Conservation (phyloP, 1,140 invertebrate genomes). For the Paramacrobiotus metropolitanus region DNA sequence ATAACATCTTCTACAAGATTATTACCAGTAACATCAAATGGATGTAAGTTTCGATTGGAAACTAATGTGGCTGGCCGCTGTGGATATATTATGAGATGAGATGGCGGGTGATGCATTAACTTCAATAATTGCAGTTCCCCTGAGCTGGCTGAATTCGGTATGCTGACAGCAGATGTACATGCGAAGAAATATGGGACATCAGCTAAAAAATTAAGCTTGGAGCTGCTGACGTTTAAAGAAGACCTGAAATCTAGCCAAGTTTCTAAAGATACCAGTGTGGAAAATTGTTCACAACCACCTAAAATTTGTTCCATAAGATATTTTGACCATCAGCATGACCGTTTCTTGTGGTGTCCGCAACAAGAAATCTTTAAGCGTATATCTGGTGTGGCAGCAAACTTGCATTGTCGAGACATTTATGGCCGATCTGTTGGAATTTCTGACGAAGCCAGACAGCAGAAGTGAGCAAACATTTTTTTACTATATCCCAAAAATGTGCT, state of each 20-base stretch:
- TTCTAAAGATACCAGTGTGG: background rate
- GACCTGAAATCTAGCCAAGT: background rate
- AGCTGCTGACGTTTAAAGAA: background rate
- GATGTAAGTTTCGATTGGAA: background rate
- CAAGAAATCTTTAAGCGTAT: constrained; percentile 14
- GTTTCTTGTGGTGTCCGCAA: constrained; percentile 17
- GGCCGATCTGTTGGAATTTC: constrained; percentile 19
- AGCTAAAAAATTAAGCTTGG: background rate
- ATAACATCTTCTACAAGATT: no score
- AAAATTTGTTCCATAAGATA: constrained; percentile 11
- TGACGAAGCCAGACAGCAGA: constrained; percentile 11
- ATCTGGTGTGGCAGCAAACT: constrained; percentile 19
- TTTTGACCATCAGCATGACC: constrained; percentile 18
- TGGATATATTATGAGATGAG: no score
- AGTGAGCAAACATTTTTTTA: background rate
- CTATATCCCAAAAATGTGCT: background rate
- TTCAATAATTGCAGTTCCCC: background rate
- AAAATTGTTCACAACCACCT: background rate
- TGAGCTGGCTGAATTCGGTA: background rate
- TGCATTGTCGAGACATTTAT: constrained; percentile 20
- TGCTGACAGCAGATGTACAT: background rate
- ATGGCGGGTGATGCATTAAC: no score
- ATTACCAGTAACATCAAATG: background rate
- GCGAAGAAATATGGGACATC: background rate
- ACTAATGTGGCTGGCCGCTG: no score